phyloP scores from a whole-genome alignment of 2,797 vertebrate species.

The Tinamus major region DNA sequence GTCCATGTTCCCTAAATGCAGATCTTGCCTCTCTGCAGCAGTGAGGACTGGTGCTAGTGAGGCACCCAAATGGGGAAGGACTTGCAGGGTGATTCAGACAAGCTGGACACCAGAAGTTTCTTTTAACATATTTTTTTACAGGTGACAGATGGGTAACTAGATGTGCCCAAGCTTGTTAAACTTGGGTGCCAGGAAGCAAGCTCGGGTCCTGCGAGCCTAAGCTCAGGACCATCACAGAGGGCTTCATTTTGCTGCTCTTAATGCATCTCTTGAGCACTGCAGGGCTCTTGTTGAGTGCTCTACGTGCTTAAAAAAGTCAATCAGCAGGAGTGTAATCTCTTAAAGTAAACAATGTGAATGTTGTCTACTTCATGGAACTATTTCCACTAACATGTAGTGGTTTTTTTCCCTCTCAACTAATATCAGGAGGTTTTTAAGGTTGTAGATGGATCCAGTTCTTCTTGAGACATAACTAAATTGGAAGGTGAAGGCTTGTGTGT shows the following conservation, averaged over 20 bases:
- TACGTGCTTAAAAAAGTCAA: neutral
- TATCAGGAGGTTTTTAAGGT: neutral
- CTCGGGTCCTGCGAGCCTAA: neutral
- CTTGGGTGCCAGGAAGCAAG: neutral
- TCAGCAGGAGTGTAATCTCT: neutral
- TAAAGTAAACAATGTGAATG: neutral
- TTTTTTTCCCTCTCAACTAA: neutral
- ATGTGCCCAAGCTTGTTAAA: neutral
- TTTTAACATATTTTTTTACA: neutral
- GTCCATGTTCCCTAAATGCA: neutral
- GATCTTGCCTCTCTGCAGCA: neutral
- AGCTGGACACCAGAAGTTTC: neutral
- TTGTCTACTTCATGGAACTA: neutral
- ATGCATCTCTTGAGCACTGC: neutral
- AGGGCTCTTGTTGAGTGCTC: neutral
- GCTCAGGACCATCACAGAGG: neutral
- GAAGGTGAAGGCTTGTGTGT: neutral
- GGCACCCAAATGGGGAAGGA: neutral
- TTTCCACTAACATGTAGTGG: neutral
- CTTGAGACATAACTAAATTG: neutral
- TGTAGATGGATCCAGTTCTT: neutral
- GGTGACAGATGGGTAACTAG: neutral
- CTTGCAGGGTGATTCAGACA: neutral
- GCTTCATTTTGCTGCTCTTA: neutral
- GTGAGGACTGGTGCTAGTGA: neutral